Conservation (phyloP, 2,113 vertebrate genomes). For the Mus spicilegus region DNA sequence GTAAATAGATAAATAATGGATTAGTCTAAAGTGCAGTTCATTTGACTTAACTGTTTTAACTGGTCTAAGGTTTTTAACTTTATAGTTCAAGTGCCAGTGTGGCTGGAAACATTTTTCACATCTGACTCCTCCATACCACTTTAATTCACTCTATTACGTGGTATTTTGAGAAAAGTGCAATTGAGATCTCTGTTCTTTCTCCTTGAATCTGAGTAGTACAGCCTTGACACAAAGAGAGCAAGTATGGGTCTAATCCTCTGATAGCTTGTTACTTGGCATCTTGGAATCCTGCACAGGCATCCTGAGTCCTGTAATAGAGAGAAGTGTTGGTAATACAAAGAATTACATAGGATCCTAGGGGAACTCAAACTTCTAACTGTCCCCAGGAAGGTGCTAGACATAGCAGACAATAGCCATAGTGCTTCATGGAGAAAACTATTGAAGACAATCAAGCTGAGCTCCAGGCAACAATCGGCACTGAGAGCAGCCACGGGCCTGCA, state of each 20-base stretch:
- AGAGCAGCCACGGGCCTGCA: not conserved
- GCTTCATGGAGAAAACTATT: not conserved
- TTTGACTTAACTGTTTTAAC: not conserved
- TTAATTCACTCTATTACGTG: not conserved
- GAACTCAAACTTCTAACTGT: not conserved
- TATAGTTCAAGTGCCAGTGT: not conserved
- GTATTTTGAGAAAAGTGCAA: not conserved
- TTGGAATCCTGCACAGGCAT: not conserved
- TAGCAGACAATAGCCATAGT: not conserved
- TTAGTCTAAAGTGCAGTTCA: constrained; percentile 18
- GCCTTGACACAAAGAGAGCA: not conserved
- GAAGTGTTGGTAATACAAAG: not conserved
- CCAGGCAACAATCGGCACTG: not conserved
- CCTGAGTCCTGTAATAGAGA: not conserved
- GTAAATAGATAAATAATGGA: constrained; percentile 6
- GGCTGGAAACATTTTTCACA: not conserved
- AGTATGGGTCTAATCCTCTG: not conserved
- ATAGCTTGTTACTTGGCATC: not conserved
- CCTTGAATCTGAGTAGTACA: not conserved
- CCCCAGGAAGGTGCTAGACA: not conserved
- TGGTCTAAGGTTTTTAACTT: constrained; percentile 5
- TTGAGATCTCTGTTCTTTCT: not conserved
- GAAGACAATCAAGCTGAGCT: not conserved
- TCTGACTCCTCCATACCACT: not conserved
- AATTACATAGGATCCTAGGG: not conserved